Evolutionary conservation across 2,888 invertebrate species (phyloP), one percentile per base, ranked within the genome.

Genomic region (Amblyjoppa proteus): DNA sequence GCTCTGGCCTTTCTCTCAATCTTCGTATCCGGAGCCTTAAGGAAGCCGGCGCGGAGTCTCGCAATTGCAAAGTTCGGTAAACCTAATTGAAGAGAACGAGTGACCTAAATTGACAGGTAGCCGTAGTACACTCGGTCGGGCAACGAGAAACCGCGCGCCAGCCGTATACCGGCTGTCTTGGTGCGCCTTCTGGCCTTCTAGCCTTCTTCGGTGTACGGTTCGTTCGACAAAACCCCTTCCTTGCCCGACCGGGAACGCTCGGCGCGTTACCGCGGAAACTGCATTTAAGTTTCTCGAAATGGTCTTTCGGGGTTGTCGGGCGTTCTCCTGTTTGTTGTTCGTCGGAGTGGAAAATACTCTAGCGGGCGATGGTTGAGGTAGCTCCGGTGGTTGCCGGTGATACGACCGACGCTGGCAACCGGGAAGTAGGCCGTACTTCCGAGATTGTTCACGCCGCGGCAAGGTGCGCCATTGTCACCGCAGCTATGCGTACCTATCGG

Each of bases 41-140:
- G 81, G 73, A 81, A 78, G 13, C 13, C 25, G 31, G 13, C 11
- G 81, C 71, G 70, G 76, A 49, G 61, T 66, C 84, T 74, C 61
- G 86, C 85, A 87, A 88, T 88, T 83, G 88, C 85, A 87, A 89
- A 88, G 84, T 89, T 89, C 82, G 81, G 88, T 83, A 83, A 87
- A 86, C 85, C 87, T 89, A 89, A 89, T 89, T 88, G 89, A 88
- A 89, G 87, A 80, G 84, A 89, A 89, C 87, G 88, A 88, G 84
- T 86, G 89, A 87, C 89, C 88, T 87, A 87, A 89, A 89, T 89
- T 88, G 88, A 88, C 89, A 88, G 85, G 83, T 88, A 88, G 86
- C 85, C 74, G 75, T 73, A 53, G 68, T 56, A 38, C 25, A 53
- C 45, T 51, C 69, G 66, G 66, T 66, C 41, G 71, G 66, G 76